Conservation (phyloP, 2,888 invertebrate species). For the Cosmopolites sordidus region DNA sequence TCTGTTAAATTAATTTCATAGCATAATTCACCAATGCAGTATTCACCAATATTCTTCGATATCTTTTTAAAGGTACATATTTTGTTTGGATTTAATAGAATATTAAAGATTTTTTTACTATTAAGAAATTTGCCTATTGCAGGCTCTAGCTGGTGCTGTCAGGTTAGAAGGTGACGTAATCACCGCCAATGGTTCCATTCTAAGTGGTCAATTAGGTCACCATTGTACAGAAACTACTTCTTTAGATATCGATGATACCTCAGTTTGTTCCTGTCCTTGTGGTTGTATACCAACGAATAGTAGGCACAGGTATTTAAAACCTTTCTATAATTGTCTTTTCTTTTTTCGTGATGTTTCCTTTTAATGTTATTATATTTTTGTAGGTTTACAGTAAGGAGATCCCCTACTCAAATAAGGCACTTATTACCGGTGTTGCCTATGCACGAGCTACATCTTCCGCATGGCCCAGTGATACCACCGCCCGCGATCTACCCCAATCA, state of each 20-base stretch:
- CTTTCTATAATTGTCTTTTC: too few species aligned
- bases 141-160: constrained; percentile 93
- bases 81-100: too few species aligned
- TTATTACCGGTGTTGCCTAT: constrained; percentile 48
- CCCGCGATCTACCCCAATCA: constrained; percentile 50
- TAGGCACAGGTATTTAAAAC: constrained; percentile 43
- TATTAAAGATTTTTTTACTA: too few species aligned
- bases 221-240: constrained; percentile 50
- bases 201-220: constrained; percentile 61
- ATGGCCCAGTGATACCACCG: constrained; percentile 44
- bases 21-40: too few species aligned
- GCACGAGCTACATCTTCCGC: constrained; percentile 48
- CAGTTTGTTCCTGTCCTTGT: constrained; percentile 50
- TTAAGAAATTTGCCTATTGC: too few species aligned
- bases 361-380: too few species aligned
- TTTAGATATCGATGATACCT: constrained; percentile 47
- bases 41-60: too few species aligned
- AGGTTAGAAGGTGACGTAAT: constrained; percentile 96
- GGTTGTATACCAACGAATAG: constrained; percentile 46
- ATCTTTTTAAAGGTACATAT: too few species aligned
- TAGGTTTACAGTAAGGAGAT: constrained; percentile 45
- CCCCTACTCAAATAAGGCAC: constrained; percentile 46
- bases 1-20: too few species aligned
- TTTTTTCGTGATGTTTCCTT: too few species aligned
- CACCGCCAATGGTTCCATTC: constrained; percentile 85